Percentiles rank a stretch among this genome's conserved stretches.
Conservation (phyloP, 92 coral and sea anemone species). For the Epizoanthus fatuus region DNA sequence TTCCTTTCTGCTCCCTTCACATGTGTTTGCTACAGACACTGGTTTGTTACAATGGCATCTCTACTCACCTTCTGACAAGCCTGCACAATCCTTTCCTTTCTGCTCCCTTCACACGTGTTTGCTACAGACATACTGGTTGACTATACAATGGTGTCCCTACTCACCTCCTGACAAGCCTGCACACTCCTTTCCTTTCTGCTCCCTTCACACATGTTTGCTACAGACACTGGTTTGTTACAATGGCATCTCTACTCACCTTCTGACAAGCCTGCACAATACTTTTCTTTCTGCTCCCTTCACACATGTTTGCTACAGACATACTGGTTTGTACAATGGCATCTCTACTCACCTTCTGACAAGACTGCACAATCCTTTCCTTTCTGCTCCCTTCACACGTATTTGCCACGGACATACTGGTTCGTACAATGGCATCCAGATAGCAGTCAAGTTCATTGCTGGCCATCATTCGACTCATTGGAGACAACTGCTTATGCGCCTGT, state of each 20-base stretch:
- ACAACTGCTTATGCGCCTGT: slow-evolving; percentile 81
- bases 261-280: no score
- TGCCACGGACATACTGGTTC: slow-evolving; percentile 95
- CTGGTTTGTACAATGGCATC: slow-evolving; percentile 97
- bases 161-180: no score
- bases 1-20: background rate
- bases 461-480: slow-evolving; percentile 71
- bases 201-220: slow-evolving; percentile 30
- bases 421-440: slow-evolving; percentile 94
- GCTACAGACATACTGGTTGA: no score
- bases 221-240: slow-evolving; percentile 68
- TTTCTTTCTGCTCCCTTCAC: background rate
- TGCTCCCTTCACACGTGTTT: no score
- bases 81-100: no score
- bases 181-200: slow-evolving; percentile 33
- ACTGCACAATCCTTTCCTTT: slow-evolving; percentile 82
- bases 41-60: background rate
- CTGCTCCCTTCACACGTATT: slow-evolving; percentile 79
- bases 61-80: no score
- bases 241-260: no score
- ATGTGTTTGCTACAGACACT: slow-evolving; percentile 9
- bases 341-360: slow-evolving; percentile 9
- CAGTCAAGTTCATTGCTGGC: slow-evolving; percentile 89
- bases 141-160: no score
- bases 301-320: slow-evolving; percentile 94